Percentiles rank a stretch among this genome's conserved stretches.
Evolutionary conservation across 2,113 vertebrate species (phyloP).

Genomic region (Rhabdomys dilectus): DNA sequence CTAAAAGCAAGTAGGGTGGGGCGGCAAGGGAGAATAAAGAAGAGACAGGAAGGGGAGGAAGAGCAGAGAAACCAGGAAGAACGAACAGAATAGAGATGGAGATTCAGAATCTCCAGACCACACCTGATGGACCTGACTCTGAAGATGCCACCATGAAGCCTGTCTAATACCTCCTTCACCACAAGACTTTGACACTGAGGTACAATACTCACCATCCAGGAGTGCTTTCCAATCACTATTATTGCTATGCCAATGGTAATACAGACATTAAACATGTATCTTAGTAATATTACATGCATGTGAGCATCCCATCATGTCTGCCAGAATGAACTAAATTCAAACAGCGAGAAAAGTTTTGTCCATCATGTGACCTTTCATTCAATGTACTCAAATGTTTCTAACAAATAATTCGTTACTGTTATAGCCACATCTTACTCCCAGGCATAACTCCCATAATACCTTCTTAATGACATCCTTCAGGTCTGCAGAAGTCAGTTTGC

Average conservation of each 20-base stretch:
- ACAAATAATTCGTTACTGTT: background rate
- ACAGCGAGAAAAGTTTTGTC: background rate
- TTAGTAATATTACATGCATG: background rate
- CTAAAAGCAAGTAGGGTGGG: background rate
- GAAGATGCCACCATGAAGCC: background rate
- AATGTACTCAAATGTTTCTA: background rate
- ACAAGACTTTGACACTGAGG: background rate
- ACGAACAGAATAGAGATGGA: background rate
- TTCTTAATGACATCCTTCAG: slow-evolving; percentile 95
- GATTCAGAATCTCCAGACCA: background rate
- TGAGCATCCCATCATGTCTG: background rate
- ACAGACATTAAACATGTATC: background rate
- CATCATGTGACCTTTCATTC: background rate
- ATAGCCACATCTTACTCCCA: background rate
- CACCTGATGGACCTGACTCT: background rate
- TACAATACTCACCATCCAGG: background rate
- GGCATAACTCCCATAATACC: slow-evolving; percentile 83
- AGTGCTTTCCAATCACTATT: background rate
- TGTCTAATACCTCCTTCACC: background rate
- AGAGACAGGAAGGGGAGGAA: background rate
- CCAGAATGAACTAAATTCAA: background rate
- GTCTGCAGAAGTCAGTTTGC: slow-evolving; percentile 90
- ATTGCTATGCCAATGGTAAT: background rate
- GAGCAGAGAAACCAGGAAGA: background rate
- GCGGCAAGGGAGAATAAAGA: too few relatives aligned